Conservation (phyloP, 2,113 vertebrate species). For the Peromyscus maniculatus region DNA sequence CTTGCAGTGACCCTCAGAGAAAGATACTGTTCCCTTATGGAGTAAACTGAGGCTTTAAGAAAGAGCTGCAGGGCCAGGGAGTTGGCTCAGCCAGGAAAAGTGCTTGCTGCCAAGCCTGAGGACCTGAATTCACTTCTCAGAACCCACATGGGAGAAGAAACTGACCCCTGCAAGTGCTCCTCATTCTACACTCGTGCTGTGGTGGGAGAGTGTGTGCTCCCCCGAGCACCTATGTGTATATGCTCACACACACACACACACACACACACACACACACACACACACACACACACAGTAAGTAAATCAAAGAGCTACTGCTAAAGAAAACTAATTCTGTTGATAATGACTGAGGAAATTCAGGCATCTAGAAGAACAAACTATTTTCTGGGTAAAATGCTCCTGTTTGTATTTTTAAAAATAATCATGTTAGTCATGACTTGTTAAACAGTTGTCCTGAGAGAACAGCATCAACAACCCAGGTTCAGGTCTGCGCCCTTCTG, state of each 20-base stretch:
- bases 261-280: not conserved
- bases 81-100: not conserved
- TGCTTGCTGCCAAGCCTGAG: too few species aligned
- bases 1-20: not conserved
- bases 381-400: slow-evolving; percentile 6
- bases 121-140: not conserved
- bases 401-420: not conserved
- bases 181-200: not conserved
- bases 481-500: not conserved
- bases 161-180: not conserved
- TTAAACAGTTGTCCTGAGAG: not conserved
- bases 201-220: fast-evolving
- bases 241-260: not conserved
- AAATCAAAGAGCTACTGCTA: too few species aligned
- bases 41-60: not conserved
- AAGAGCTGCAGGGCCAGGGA: not conserved
- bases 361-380: slow-evolving; percentile 33
- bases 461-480: not conserved
- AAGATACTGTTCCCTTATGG: not conserved
- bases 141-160: not conserved
- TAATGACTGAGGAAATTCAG: not conserved
- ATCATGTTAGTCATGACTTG: not conserved
- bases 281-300: not conserved
- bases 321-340: not conserved
- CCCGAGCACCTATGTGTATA: not conserved